A percentile compares a stretch with the other conserved stretches of the same genome.
Evolutionary conservation across 2,888 invertebrate species (phyloP).

Genomic region (Noctua pronuba): DNA sequence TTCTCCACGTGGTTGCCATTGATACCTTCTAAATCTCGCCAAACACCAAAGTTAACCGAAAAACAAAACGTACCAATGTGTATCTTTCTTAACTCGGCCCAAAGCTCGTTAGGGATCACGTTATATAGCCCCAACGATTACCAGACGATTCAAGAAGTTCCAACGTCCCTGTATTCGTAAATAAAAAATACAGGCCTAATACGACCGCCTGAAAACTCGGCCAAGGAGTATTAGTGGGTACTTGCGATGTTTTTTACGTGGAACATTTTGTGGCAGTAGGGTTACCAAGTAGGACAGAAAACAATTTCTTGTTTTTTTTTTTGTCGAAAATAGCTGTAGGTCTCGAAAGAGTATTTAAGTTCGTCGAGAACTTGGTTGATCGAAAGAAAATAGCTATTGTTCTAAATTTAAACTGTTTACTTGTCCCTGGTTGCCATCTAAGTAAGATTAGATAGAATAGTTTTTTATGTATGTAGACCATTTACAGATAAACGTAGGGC

Average conservation of each 20-base stretch:
- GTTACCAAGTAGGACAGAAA: constrained; percentile 40
- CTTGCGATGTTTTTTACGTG: constrained; percentile 61
- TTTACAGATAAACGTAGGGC: not conserved
- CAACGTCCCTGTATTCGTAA: constrained; percentile 59
- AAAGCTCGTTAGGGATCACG: constrained; percentile 71
- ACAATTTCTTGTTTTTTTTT: not conserved
- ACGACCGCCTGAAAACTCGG: constrained; percentile 58
- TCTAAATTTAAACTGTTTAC: not conserved
- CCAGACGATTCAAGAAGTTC: constrained; percentile 66
- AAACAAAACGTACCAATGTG: constrained; percentile 50
- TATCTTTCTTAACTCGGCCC: constrained; percentile 56
- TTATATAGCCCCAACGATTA: constrained; percentile 69
- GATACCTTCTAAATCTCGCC: constrained; percentile 3
- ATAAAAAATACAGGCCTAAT: constrained; percentile 67
- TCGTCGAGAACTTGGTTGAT: not conserved
- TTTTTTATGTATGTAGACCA: not conserved
- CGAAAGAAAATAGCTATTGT: constrained; percentile 5
- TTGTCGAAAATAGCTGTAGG: not conserved
- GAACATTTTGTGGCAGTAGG: constrained; percentile 60
- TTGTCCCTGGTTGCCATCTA: not conserved
- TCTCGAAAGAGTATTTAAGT: not conserved
- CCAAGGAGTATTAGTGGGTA: constrained; percentile 58
- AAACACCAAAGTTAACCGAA: constrained; percentile 12
- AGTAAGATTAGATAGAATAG: not conserved
- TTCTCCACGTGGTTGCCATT: not conserved